Conservation (phyloP, 1,140 invertebrate species). For the Euglossa dilemma region DNA sequence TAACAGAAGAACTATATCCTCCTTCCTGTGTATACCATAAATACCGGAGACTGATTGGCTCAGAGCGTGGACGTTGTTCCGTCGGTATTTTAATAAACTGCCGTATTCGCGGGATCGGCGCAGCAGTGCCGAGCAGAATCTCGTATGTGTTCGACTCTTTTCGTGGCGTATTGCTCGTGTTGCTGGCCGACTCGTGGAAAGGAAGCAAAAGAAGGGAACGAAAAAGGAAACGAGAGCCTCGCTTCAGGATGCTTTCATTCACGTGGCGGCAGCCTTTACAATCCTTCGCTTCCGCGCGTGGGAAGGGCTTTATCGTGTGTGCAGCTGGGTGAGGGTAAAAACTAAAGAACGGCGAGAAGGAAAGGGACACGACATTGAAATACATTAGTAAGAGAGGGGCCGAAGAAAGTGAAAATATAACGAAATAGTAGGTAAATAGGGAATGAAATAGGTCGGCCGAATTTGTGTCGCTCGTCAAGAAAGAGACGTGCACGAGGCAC, state of each 20-base stretch:
- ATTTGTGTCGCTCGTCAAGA: no score
- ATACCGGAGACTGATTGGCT: conserved; percentile 5
- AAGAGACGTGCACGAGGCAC: no score
- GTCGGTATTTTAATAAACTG: neutral
- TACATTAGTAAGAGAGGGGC: neutral
- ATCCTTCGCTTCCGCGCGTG: conserved; percentile 50
- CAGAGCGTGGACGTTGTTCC: neutral
- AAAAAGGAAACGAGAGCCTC: conserved; percentile 30
- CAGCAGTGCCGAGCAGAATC: neutral
- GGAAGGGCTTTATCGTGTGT: conserved; percentile 46
- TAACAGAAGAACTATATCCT: conserved; percentile 22
- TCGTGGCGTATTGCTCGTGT: neutral
- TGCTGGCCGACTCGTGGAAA: neutral
- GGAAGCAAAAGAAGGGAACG: conserved; percentile 23
- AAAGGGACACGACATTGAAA: neutral
- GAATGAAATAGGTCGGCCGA: no score
- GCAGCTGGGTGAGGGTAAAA: conserved; percentile 19
- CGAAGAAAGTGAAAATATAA: neutral
- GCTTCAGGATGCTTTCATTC: conserved; percentile 66
- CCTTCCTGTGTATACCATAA: conserved; percentile 27
- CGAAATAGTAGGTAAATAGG: neutral
- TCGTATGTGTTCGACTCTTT: neutral
- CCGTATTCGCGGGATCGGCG: neutral
- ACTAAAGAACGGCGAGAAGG: neutral
- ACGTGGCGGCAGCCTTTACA: conserved; percentile 60